phyloP scores from a whole-genome alignment of 2,113 vertebrate genomes.

The Toxostoma redivivum region DNA sequence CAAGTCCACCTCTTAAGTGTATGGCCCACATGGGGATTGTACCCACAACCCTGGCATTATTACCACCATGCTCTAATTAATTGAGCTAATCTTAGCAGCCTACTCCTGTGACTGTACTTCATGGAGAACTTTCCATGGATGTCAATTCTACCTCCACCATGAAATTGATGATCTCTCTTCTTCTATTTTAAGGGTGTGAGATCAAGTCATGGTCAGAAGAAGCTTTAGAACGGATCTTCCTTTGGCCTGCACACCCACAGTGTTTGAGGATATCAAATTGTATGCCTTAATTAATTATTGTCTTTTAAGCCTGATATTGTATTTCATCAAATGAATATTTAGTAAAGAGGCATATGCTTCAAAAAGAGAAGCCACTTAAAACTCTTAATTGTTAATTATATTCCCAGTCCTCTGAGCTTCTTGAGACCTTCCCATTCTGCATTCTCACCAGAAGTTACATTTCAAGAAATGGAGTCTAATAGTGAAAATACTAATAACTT shows the following conservation, averaged over 20 bases:
- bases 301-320: background rate
- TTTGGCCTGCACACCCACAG: background rate
- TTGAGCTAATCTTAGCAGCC: background rate
- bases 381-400: background rate
- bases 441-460: background rate
- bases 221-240: background rate
- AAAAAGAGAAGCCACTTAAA: background rate
- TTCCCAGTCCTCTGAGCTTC: background rate
- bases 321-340: background rate
- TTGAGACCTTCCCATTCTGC: background rate
- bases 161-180: background rate
- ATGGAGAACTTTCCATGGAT: accelerated
- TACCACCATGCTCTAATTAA: background rate
- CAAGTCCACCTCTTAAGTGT: background rate
- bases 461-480: background rate
- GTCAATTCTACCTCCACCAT: background rate
- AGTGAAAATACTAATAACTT: no score
- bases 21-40: background rate
- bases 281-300: background rate
- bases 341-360: background rate
- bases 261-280: background rate
- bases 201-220: background rate
- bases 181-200: background rate
- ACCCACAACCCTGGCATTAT: background rate
- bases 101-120: background rate